Base-by-base conservation (phyloP, 2,888 invertebrate species). In the Polylopha cassiicola region DNA sequence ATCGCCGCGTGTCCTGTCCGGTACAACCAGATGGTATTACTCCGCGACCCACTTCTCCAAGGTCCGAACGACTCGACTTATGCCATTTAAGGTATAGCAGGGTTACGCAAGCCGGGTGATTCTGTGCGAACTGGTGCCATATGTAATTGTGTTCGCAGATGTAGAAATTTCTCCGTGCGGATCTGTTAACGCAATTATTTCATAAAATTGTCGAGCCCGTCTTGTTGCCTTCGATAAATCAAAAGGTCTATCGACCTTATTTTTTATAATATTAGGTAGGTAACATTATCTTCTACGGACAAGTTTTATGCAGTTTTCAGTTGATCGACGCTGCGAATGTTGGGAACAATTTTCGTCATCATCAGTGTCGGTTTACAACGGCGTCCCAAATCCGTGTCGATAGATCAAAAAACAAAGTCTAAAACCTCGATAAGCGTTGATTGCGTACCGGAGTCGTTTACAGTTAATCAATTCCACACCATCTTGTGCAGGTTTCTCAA, bases 21-120 rank as follows among this genome's bases (percentile, higher is more conserved):
- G 74, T 61, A 64, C 63, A 63, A 72, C 81, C 81, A 82, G 79
- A 82, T 82, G 82, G 81, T 72, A 73, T 71, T 72, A 71, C 65
- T 50, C 61, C n/a, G 49, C 73, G 82, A 79, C 82, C 81, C 75
- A 84, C 77, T 71, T 81, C 60, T 52, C 65, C 77, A 84, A 84
- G 82, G 82, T 75, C 77, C 73, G 60, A 48, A 55, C 55, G 58
- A 56, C 61, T 64, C 55, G 65, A 58, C 59, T 56, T 61, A 56
- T 53, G 55, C 80, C 80, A 64, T 79, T 56, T 77, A 81, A 56
- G 81, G 79, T 55, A 50, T 46, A 52, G 49, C 78, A 72, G 72
- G 74, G 77, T 82, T 82, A 73, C 73, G 73, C 73, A 78, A 82
- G 43, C 39, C 39, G 43, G 41, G 43, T 39, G 46, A 50, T 50